These are phyloP conservation scores for Eurois occulta DNA, from an alignment of 2,888 invertebrate species.

Conservation along the genomic window DNA sequence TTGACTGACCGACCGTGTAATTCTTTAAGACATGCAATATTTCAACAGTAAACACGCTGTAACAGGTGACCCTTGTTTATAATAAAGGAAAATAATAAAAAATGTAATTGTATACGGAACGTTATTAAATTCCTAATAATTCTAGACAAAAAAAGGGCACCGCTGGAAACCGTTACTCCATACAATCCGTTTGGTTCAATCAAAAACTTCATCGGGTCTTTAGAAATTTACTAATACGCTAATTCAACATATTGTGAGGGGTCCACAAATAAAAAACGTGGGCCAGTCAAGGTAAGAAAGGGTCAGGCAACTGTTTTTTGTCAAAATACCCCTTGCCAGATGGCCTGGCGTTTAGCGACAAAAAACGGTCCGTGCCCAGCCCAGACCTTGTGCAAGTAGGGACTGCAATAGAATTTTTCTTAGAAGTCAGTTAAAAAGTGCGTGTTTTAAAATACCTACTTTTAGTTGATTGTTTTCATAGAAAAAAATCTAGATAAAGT, in stretches of 20 bases:
- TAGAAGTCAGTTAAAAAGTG: not conserved
- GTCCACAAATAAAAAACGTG: slow-evolving; percentile 84
- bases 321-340: slow-evolving; percentile 87
- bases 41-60: slow-evolving; percentile 31
- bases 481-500: no score
- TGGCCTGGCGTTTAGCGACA: slow-evolving; percentile 88
- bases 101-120: slow-evolving; percentile 66
- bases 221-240: slow-evolving; percentile 89
- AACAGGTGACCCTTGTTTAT: slow-evolving; percentile 57
- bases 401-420: slow-evolving; percentile 63
- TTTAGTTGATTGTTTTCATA: no score
- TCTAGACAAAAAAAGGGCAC: slow-evolving; percentile 74
- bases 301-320: slow-evolving; percentile 87
- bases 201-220: slow-evolving; percentile 89
- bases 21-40: slow-evolving; percentile 43
- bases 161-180: slow-evolving; percentile 86
- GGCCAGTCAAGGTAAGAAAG: slow-evolving; percentile 89
- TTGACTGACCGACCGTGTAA: slow-evolving; percentile 12
- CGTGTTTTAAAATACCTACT: not conserved
- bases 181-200: slow-evolving; percentile 89
- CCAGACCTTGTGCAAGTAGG: slow-evolving; percentile 82
- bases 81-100: slow-evolving; percentile 56
- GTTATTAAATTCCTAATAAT: slow-evolving; percentile 78
- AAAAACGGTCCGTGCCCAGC: slow-evolving; percentile 89
- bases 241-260: slow-evolving; percentile 90